Base-by-base conservation (phyloP, 1,140 invertebrate genomes). In the Teleopsis dalmanni region DNA sequence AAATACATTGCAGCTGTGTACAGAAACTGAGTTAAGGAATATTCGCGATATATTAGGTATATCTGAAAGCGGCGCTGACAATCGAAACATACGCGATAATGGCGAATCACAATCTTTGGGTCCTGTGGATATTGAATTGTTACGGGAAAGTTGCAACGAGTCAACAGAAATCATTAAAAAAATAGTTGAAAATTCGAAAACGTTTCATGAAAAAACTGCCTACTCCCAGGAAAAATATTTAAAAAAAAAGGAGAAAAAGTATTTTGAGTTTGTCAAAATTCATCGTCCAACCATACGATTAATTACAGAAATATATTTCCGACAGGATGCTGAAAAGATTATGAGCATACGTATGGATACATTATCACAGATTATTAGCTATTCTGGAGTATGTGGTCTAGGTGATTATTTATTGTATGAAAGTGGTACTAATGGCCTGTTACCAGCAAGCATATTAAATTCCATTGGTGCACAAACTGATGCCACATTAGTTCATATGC, bases 211-310 rank as follows among this genome's bases (percentile, higher is more conserved):
- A 25, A 95, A 95, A 76, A 96, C 92, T 1, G 88, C 88, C 59
- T 96, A 85, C 69, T 88, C 91, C 0, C 91, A 96, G 71, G 86
- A 91, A 57, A 97, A 97, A 68, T 97, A 96, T 69, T 78, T 97
- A 7, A 87, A 84, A 40, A 96, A 96, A 65, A 97, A 97, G 70
- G 86, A 91, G 57, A 86, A 85, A 53, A 95, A 95, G 66, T 95
- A 94, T 70, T 86, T 81, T 64, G 83, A 87, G 57, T 86, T 81
- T 60, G 71, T 92, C 16, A 81, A 83, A 49, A 77, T 93, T 27
- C 71, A 82, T 13, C 81, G 78, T 60, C 88, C 92, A 1, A 87
- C 77, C 23, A 77, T 93, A 46, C 72, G 84, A 38, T 65, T 85
- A 2, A 71, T 96, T 22, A 73, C 82, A 14, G 83, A 91, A 55